A percentile compares a stretch with the other conserved stretches of the same genome.
These are phyloP conservation scores for Clarias gariepinus DNA, from an alignment of 2,113 vertebrate genomes.

Conservation along the genomic window DNA sequence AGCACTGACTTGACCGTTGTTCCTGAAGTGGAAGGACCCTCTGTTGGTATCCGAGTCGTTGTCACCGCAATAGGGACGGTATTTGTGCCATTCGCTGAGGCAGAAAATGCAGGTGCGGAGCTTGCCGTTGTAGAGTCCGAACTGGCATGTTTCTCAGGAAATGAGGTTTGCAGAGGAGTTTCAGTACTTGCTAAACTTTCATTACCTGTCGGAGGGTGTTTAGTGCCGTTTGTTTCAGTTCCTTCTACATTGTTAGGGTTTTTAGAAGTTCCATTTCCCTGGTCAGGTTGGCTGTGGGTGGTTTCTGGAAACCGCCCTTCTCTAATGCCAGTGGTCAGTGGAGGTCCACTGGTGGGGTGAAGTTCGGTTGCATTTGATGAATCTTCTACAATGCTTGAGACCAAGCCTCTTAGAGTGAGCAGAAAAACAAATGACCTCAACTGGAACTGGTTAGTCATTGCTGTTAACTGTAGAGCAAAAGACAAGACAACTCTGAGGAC, in stretches of 20 bases:
- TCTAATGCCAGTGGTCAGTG: neutral
- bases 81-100: neutral
- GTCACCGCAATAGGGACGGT: neutral
- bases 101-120: slow-evolving; percentile 3
- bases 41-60: neutral
- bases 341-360: neutral
- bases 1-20: neutral
- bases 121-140: neutral
- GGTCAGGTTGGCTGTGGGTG: neutral
- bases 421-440: slow-evolving; percentile 33
- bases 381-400: neutral
- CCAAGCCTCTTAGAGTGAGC: slow-evolving; percentile 14
- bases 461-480: slow-evolving; percentile 22
- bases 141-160: neutral
- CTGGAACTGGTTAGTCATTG: slow-evolving; percentile 15
- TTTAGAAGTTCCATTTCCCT: slow-evolving; percentile 16
- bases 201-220: neutral
- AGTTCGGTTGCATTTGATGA: neutral
- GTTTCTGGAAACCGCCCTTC: neutral
- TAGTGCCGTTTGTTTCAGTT: slow-evolving; percentile 1
- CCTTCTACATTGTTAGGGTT: neutral
- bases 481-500: neutral
- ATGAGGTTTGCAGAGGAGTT: neutral
- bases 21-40: neutral
- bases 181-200: slow-evolving; percentile 7